phyloP scores from a whole-genome alignment of 1,140 invertebrate genomes.

The Drosophila sturtevanti region DNA sequence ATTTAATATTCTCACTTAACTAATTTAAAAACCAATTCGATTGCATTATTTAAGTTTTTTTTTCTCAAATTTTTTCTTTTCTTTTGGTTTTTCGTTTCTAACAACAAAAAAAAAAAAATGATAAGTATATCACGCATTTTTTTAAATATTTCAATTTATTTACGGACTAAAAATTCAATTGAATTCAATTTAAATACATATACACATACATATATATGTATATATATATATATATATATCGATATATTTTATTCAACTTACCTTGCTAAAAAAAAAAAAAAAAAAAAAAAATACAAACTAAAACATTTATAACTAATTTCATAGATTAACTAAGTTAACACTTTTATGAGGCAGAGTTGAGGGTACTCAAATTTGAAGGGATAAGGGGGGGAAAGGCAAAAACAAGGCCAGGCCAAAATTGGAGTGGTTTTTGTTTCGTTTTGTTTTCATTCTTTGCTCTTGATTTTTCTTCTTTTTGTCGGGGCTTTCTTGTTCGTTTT shows the following conservation, averaged over 20 bases:
- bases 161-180: conserved; percentile 20
- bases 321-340: conserved; percentile 6
- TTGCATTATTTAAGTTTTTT: conserved; percentile 16
- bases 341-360: neutral
- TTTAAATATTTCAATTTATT: conserved; percentile 50
- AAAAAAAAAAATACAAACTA: conserved; percentile 42
- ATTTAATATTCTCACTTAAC: neutral
- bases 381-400: neutral
- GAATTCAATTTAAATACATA: conserved; percentile 4
- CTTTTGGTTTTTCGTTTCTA: conserved; percentile 53
- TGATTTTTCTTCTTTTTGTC: neutral
- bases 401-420: conserved; percentile 7
- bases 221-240: conserved; percentile 31
- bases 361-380: neutral
- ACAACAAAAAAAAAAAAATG: conserved; percentile 58
- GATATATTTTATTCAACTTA: conserved; percentile 56
- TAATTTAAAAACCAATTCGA: conserved; percentile 7
- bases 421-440: neutral
- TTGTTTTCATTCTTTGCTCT: conserved; percentile 23
- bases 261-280: conserved; percentile 59
- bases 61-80: conserved; percentile 40
- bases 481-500: neutral
- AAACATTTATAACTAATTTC: conserved; percentile 57
- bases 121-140: conserved; percentile 67
- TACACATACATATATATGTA: conserved; percentile 26